Percentiles rank a stretch among this genome's conserved stretches.
phyloP scores from a whole-genome alignment of 2,797 vertebrate species.

The Fratercula arctica region DNA sequence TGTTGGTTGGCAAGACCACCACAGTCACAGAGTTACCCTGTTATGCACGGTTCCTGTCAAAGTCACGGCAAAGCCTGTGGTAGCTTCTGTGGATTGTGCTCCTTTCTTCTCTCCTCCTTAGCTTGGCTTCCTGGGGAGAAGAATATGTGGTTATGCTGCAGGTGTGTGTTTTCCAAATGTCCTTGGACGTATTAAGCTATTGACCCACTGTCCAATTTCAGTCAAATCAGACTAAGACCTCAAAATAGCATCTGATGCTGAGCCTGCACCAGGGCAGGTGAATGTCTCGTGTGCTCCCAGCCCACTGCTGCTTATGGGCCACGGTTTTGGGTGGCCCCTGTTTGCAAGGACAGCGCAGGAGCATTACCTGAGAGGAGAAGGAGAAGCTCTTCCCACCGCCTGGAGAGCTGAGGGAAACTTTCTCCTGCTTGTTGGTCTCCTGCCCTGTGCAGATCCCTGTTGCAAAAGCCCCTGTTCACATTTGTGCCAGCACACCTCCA shows the following conservation, averaged over 20 bases:
- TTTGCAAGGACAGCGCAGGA: not conserved
- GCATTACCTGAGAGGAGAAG: not conserved
- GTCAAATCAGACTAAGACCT: not conserved
- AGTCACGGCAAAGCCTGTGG: not conserved
- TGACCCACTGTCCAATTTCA: not conserved
- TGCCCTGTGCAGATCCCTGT: not conserved
- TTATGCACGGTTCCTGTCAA: not conserved
- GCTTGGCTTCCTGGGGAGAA: not conserved
- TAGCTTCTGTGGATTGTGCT: not conserved
- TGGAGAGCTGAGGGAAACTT: not conserved
- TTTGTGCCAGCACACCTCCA: not conserved
- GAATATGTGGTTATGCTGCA: not conserved
- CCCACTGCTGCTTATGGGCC: not conserved
- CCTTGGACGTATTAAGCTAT: not conserved
- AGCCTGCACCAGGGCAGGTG: not conserved
- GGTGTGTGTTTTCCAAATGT: not conserved
- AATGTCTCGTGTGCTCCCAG: not conserved
- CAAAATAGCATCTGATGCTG: not conserved
- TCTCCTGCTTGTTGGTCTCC: not conserved
- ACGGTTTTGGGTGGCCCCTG: not conserved
- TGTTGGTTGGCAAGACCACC: not conserved
- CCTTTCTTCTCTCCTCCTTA: not conserved
- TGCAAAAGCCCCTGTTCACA: not conserved
- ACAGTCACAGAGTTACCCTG: not conserved
- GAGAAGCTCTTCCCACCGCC: not conserved